phyloP scores from a whole-genome alignment of 2,113 vertebrate genomes.

The Poeciliopsis occidentalis region DNA sequence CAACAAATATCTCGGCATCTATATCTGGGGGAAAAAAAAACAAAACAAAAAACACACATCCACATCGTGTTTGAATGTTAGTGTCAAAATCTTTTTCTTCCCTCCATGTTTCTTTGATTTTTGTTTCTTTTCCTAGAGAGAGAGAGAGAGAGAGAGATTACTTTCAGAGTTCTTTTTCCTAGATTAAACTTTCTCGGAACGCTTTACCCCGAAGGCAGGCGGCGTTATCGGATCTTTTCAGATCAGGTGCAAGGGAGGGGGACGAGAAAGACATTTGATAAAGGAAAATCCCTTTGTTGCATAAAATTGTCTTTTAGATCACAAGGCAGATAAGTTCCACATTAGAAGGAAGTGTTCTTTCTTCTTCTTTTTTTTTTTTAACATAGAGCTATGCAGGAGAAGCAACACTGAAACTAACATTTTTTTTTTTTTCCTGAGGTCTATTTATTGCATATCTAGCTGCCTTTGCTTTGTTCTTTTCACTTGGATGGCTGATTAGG shows the following conservation, averaged over 20 bases:
- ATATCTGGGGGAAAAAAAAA: background rate
- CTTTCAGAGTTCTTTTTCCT: conserved; percentile 53
- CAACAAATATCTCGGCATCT: background rate
- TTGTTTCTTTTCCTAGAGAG: background rate
- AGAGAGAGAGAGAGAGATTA: conserved; percentile 42
- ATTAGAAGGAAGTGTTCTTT: conserved; percentile 58
- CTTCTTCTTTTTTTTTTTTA: background rate
- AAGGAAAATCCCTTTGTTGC: conserved; percentile 44
- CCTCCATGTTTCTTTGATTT: conserved; percentile 49
- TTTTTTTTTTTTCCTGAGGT: conserved; percentile 6
- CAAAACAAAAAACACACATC: background rate
- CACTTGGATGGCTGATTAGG: conserved; percentile 60
- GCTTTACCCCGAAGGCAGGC: conserved; percentile 60
- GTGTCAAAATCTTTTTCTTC: conserved; percentile 24
- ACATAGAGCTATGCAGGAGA: conserved; percentile 18
- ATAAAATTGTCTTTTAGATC: conserved; percentile 49
- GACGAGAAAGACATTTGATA: conserved; percentile 66
- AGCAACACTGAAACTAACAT: conserved; percentile 26
- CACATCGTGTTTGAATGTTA: conserved; percentile 6
- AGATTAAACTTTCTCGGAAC: conserved; percentile 50
- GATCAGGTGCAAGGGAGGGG: conserved; percentile 23
- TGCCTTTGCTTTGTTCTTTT: conserved; percentile 8
- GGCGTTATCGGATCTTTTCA: conserved; percentile 65
- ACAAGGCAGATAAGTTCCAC: conserved; percentile 47
- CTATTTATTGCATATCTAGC: conserved; percentile 12